These are phyloP conservation scores for Tachina fera DNA, from an alignment of 2,888 invertebrate genomes.

Conservation along the genomic window DNA sequence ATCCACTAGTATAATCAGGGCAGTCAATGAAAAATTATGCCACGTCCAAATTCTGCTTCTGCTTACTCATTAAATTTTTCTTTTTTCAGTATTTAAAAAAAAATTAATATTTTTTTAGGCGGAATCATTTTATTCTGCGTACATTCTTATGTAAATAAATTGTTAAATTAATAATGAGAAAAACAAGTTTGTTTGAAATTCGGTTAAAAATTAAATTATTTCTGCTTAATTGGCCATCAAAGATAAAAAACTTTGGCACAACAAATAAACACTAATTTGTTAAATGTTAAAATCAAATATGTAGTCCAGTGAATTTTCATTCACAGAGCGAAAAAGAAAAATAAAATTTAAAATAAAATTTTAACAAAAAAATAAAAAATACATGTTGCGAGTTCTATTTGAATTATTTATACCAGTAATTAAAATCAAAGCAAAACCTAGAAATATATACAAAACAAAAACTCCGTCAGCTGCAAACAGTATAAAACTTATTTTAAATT, in stretches of 20 bases:
- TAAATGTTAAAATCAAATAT: slow-evolving; percentile 50
- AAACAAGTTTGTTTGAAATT: slow-evolving; percentile 12
- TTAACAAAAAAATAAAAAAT: neutral
- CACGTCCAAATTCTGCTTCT: no score
- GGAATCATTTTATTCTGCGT: slow-evolving; percentile 5
- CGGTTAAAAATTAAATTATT: slow-evolving; percentile 60
- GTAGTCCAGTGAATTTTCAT: slow-evolving; percentile 26
- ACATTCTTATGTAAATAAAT: slow-evolving; percentile 21
- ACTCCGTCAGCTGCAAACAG: slow-evolving; percentile 6
- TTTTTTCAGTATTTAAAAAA: neutral
- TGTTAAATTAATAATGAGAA: slow-evolving; percentile 45
- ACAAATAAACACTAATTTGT: slow-evolving; percentile 62
- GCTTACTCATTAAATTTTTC: neutral
- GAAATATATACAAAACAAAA: slow-evolving; percentile 30
- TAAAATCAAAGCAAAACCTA: slow-evolving; percentile 47
- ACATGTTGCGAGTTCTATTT: neutral
- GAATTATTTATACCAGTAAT: slow-evolving; percentile 37
- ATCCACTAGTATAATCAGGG: no score
- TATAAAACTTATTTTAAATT: slow-evolving; percentile 50
- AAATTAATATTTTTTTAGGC: neutral
- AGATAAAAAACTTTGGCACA: slow-evolving; percentile 50
- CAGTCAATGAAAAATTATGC: no score
- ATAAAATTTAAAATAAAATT: neutral
- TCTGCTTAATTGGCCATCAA: slow-evolving; percentile 65
- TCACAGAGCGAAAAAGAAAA: neutral